Conservation (phyloP, 92 coral and sea anemone species). For the Heliopora coerulea region DNA sequence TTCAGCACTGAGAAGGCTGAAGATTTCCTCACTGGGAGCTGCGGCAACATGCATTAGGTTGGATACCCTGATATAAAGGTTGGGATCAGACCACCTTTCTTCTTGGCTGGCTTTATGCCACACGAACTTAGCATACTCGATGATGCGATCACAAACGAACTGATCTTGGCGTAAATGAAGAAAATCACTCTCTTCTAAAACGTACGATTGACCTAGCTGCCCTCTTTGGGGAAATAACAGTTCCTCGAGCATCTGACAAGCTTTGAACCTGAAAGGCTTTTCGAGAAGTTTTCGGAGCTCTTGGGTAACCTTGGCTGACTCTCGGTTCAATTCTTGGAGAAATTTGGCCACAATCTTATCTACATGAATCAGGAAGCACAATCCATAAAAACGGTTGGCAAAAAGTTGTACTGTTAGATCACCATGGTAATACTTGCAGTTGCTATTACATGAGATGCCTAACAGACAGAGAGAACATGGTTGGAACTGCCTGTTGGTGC, state of each 20-base stretch:
- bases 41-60: slow-evolving; percentile 58
- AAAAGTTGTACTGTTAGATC: slow-evolving; percentile 37
- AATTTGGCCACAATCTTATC: slow-evolving; percentile 52
- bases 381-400: slow-evolving; percentile 46
- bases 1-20: slow-evolving; percentile 53
- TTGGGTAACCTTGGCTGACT: slow-evolving; percentile 42
- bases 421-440: slow-evolving; percentile 43
- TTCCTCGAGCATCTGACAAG: slow-evolving; percentile 53
- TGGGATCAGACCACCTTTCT: slow-evolving; percentile 50
- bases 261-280: slow-evolving; percentile 46
- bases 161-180: slow-evolving; percentile 45
- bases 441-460: slow-evolving; percentile 25
- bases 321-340: slow-evolving; percentile 30
- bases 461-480: slow-evolving; percentile 46
- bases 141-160: slow-evolving; percentile 47
- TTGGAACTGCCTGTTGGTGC: neutral
- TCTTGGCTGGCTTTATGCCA: slow-evolving; percentile 51
- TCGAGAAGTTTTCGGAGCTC: slow-evolving; percentile 32
- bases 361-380: slow-evolving; percentile 54
- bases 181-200: slow-evolving; percentile 43
- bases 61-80: slow-evolving; percentile 66
- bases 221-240: slow-evolving; percentile 61
- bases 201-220: slow-evolving; percentile 41
- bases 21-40: slow-evolving; percentile 28
- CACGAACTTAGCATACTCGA: slow-evolving; percentile 44